phyloP scores from a whole-genome alignment of 2,797 vertebrate species.

The Discoglossus pictus region DNA sequence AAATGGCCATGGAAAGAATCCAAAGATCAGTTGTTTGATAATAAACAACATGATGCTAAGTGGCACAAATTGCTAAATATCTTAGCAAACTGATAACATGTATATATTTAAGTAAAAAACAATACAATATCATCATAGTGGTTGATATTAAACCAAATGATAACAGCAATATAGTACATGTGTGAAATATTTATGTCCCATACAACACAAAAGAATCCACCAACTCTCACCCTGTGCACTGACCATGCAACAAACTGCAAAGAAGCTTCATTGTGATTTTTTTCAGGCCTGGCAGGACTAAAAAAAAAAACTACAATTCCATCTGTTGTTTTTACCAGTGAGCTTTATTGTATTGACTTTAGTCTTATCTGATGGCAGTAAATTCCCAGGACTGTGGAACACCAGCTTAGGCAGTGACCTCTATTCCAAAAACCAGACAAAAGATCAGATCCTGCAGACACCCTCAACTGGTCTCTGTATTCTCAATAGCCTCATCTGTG shows the following conservation, averaged over 20 bases:
- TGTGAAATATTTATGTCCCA: background rate
- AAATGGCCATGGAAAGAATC: no score
- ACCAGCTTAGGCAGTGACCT: constrained; percentile 57
- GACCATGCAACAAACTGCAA: background rate
- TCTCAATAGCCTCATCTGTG: constrained; percentile 51
- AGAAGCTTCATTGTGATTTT: constrained; percentile 10
- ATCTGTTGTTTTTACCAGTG: constrained; percentile 51
- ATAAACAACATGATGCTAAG: no score
- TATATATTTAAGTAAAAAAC: no score
- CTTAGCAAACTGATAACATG: no score
- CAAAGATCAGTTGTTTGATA: no score
- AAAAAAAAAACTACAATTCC: constrained; percentile 49
- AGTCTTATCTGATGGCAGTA: constrained; percentile 59
- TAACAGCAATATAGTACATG: background rate
- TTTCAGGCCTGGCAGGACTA: background rate
- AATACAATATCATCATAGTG: no score
- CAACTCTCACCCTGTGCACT: background rate
- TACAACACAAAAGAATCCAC: background rate
- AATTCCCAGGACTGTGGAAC: constrained; percentile 58
- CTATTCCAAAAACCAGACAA: constrained; percentile 55
- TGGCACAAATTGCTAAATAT: no score
- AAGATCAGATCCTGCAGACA: constrained; percentile 46
- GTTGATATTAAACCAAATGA: background rate
- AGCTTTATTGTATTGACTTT: constrained; percentile 59
- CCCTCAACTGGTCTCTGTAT: constrained; percentile 38